A percentile compares a stretch with the other conserved stretches of the same genome.
Evolutionary conservation across 2,113 vertebrate genomes (phyloP).

Genomic region (Lontra canadensis): DNA sequence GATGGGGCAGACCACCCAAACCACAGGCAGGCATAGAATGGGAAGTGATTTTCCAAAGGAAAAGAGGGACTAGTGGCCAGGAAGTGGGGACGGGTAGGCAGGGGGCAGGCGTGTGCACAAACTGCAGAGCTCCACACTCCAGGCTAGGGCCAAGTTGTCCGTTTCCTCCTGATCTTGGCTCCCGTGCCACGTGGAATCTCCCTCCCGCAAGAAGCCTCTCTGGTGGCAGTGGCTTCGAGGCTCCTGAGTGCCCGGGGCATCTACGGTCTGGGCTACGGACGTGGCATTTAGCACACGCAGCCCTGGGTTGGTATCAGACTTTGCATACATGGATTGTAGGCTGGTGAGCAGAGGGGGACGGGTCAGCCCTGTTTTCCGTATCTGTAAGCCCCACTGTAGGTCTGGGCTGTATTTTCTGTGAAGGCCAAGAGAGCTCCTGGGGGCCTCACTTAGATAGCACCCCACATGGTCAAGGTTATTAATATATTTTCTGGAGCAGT

Average conservation of each 20-base stretch:
- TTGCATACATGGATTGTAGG: not conserved
- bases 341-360: not conserved
- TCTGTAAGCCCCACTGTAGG: not conserved
- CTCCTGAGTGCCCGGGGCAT: not conserved
- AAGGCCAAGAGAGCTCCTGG: not conserved
- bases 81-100: not conserved
- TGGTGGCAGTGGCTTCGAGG: accelerated
- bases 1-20: not conserved
- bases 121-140: not conserved
- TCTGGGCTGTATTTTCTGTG: not conserved
- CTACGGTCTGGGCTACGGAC: accelerated
- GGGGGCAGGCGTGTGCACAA: no score
- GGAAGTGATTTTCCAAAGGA: not conserved
- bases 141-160: not conserved
- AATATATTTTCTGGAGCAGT: not conserved
- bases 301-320: not conserved
- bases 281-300: not conserved
- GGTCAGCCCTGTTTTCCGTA: not conserved
- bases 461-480: not conserved
- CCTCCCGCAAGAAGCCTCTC: not conserved
- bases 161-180: not conserved
- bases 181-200: not conserved
- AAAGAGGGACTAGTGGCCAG: not conserved
- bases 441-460: not conserved
- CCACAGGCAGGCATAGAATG: not conserved